Percentiles rank a stretch among this genome's conserved stretches.
phyloP scores from a whole-genome alignment of 2,113 vertebrate species.

The Cynocephalus volans region DNA sequence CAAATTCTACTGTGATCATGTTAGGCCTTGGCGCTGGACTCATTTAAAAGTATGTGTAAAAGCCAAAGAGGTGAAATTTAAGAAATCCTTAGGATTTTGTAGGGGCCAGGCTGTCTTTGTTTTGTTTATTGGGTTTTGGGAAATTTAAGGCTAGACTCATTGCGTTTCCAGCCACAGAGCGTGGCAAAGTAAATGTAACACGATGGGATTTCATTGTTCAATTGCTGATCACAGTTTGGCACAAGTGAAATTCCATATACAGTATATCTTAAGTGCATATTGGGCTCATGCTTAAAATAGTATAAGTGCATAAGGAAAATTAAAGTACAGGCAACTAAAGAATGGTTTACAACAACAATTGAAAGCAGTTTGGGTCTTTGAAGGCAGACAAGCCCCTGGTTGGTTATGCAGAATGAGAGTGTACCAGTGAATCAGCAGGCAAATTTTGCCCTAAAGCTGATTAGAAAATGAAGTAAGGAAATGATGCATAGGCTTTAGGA shows the following conservation, averaged over 20 bases:
- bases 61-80: conserved; percentile 54
- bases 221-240: not conserved
- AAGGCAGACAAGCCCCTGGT: not conserved
- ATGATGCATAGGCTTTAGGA: not conserved
- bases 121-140: conserved; percentile 60
- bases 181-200: not conserved
- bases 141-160: not conserved
- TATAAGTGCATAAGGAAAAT: not conserved
- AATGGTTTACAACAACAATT: not conserved
- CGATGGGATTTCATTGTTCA: not conserved
- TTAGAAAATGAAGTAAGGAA: not conserved
- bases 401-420: not conserved
- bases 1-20: not conserved
- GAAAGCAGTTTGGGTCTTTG: not conserved
- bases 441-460: not conserved
- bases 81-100: conserved; percentile 21
- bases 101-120: conserved; percentile 58
- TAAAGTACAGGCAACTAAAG: not conserved
- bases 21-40: not conserved
- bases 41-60: not conserved
- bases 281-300: not conserved
- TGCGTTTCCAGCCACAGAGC: not conserved
- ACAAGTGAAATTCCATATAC: too few species aligned
- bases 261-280: not conserved
- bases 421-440: not conserved